Evolutionary conservation across 2,113 vertebrate genomes (phyloP).

Genomic region (Forbesichthys agassizii): DNA sequence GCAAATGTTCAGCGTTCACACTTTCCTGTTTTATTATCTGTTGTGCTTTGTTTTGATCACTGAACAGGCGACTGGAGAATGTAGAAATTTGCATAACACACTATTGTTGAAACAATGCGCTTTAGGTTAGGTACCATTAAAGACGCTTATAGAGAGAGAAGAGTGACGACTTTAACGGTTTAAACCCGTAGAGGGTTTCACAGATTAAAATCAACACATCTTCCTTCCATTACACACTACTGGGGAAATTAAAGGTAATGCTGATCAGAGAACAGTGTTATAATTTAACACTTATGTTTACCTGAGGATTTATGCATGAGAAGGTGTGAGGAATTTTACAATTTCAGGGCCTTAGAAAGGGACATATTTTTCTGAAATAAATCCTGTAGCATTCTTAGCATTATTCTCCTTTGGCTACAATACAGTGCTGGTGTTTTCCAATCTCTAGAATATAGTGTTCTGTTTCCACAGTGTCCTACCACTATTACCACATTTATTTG

Average conservation of each 20-base stretch:
- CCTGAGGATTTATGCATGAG: background rate
- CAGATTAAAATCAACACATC: conserved; percentile 49
- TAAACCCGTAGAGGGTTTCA: conserved; percentile 15
- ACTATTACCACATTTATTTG: too few relatives aligned
- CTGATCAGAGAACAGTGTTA: conserved; percentile 5
- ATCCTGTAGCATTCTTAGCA: too few relatives aligned
- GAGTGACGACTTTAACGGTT: conserved; percentile 5
- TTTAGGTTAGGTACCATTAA: conserved; percentile 22
- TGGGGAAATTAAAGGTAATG: conserved; percentile 47
- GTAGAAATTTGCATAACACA: conserved; percentile 25
- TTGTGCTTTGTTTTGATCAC: conserved; percentile 13
- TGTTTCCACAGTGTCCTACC: too few relatives aligned
- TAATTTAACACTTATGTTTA: conserved; percentile 32
- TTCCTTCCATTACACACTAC: conserved; percentile 30
- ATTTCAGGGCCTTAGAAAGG: too few relatives aligned
- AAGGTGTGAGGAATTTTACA: too few relatives aligned
- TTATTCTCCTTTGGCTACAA: too few relatives aligned
- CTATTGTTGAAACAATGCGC: conserved; percentile 14
- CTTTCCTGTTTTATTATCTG: conserved; percentile 11
- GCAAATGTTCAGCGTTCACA: background rate
- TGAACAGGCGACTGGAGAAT: conserved; percentile 30
- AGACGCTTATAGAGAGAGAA: conserved; percentile 8
- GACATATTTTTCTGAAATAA: too few relatives aligned
- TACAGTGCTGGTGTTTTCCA: too few relatives aligned
- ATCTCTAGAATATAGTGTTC: too few relatives aligned